Evolutionary conservation across 2,113 vertebrate species (phyloP).

Genomic region (Daboia siamensis): DNA sequence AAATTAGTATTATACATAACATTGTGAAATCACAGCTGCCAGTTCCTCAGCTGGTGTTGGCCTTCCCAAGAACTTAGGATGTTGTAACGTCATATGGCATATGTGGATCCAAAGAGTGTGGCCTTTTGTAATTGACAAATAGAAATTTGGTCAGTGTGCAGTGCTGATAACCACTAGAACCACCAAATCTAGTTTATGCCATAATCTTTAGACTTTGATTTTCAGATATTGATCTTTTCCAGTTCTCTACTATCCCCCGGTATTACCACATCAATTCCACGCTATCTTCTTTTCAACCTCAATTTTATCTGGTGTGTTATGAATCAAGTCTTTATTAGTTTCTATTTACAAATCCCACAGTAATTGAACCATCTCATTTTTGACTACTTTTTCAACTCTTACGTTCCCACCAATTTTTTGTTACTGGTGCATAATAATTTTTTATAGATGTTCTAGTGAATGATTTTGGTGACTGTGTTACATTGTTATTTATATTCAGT

Average conservation of each 20-base stretch:
- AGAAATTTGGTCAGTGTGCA: not conserved
- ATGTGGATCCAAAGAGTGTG: not conserved
- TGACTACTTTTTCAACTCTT: not conserved
- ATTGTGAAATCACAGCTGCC: not conserved
- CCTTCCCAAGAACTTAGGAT: not conserved
- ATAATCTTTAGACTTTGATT: not conserved
- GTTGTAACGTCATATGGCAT: not conserved
- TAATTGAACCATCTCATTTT: not conserved
- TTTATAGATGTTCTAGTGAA: not conserved
- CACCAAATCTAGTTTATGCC: not conserved
- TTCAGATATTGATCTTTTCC: not conserved
- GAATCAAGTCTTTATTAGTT: not conserved
- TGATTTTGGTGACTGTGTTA: not conserved
- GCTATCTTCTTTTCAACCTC: not conserved
- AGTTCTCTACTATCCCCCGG: not conserved
- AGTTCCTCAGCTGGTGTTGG: not conserved
- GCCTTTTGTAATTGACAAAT: not conserved
- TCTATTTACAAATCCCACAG: not conserved
- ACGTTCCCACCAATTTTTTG: not conserved
- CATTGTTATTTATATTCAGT: not conserved
- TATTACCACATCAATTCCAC: not conserved
- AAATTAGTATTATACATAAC: not conserved
- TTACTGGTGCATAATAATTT: not conserved
- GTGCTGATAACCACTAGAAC: not conserved
- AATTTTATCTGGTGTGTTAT: not conserved